Base-by-base conservation (phyloP, 1,140 invertebrate species). In the Homarus americanus region DNA sequence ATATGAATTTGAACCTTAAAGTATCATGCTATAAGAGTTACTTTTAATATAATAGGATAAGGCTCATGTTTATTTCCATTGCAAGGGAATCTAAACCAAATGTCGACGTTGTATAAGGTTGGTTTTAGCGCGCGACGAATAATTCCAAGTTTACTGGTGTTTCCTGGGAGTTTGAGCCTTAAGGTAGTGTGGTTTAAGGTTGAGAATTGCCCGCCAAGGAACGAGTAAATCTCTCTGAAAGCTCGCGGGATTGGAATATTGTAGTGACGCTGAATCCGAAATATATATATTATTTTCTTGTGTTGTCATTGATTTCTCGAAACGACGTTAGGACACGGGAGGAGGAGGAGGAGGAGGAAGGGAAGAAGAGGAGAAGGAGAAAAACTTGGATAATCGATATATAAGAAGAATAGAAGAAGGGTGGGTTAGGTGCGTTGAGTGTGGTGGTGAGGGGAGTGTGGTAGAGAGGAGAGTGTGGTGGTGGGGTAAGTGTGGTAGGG, bases 191-290 rank as follows among this genome's bases (percentile, higher is more conserved):
- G 24, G 40, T n/a, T 12, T 53, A 79, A 79, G 41, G 76, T 20
- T 49, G 41, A 79, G 41, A 28, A 79, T 79, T 32, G 76, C 41
- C 34, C 73, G 15, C 4, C 2, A 15, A 17, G 40, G 3, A 41
- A 1, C 2, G 4, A 5, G 3, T 79, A 79, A 79, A 79, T 49
- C 76, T 28, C 76, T 41, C n/a, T 53, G 40, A 79, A 79, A 49
- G 76, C 76, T 79, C 12, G 76, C n/a, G 76, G 41, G 76, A 79
- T 79, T 79, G 76, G 76, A 79, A 79, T 40, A 79, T 79, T 53
- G 76, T 79, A 40, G 76, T 79, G 41, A 36, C 41, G 17, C 41
- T 79, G 76, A 79, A 79, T 79, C 76, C 40, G 41, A 79, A 49
- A 79, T 79, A 53, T 44, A 75, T 75, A 79, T 79, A 44, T 69